These are phyloP conservation scores for Tenthredo mesomela DNA, from an alignment of 2,888 invertebrate species.

Conservation along the genomic window DNA sequence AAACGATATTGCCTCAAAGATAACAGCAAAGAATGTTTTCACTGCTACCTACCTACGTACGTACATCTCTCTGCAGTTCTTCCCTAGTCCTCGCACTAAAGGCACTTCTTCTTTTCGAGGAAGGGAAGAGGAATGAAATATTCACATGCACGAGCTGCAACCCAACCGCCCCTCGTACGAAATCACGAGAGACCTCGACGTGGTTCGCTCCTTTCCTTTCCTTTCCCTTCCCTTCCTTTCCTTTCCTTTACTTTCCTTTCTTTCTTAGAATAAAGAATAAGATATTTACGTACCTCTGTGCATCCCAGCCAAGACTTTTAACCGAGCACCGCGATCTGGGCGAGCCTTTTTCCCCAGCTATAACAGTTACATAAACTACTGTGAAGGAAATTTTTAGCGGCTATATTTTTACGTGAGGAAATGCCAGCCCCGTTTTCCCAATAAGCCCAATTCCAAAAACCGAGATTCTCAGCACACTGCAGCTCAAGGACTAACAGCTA, in stretches of 20 bases:
- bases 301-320: not conserved
- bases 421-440: not conserved
- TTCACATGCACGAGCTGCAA: slow-evolving; percentile 31
- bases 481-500: slow-evolving; percentile 5
- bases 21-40: not conserved
- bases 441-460: not conserved
- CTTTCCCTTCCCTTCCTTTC: not conserved
- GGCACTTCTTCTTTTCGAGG: not conserved
- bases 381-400: not conserved
- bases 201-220: not conserved
- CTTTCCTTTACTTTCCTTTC: not conserved
- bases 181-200: slow-evolving; percentile 45
- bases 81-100: not conserved
- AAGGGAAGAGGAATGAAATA: slow-evolving; percentile 35
- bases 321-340: not conserved
- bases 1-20: not conserved
- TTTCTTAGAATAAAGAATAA: slow-evolving; percentile 40
- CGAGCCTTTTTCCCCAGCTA: not conserved
- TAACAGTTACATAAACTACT: not conserved
- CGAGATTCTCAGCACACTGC: not conserved
- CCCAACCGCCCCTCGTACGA: slow-evolving; percentile 24
- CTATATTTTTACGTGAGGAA: not conserved
- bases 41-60: not conserved
- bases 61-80: not conserved
- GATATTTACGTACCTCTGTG: slow-evolving; percentile 44